Conservation (phyloP, 2,888 invertebrate species). For the Steromphala cineraria region DNA sequence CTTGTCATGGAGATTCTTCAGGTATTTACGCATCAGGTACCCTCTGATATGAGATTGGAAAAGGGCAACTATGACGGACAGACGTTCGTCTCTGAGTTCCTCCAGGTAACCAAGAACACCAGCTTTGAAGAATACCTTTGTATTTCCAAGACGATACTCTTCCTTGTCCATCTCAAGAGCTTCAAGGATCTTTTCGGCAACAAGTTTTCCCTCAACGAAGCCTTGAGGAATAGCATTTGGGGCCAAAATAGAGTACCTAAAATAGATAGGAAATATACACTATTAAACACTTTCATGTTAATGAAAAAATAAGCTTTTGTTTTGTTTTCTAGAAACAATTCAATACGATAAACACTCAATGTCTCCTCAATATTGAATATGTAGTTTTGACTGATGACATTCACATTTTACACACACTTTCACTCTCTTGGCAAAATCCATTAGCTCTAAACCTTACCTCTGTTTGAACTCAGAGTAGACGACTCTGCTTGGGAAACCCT, state of each 20-base stretch:
- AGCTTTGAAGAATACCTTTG: constrained; percentile 99
- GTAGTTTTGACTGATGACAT: too few relatives aligned
- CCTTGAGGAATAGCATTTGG: constrained; percentile 83
- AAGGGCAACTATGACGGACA: constrained; percentile 97
- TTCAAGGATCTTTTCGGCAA: constrained; percentile 80
- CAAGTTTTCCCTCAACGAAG: constrained; percentile 79
- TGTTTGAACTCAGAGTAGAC: constrained; percentile 99
- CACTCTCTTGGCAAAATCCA: too few relatives aligned
- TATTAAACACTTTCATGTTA: too few relatives aligned
- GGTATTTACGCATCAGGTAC: constrained; percentile 83
- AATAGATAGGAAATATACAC: background rate
- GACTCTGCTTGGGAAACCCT: constrained; percentile 99
- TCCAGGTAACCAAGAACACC: constrained; percentile 99
- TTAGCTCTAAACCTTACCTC: constrained; percentile 86
- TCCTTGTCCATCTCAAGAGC: constrained; percentile 88
- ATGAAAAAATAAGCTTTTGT: too few relatives aligned
- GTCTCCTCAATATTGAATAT: too few relatives aligned
- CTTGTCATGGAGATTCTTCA: constrained; percentile 98
- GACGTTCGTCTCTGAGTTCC: constrained; percentile 99
- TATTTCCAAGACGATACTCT: constrained; percentile 97
- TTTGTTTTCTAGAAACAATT: too few relatives aligned
- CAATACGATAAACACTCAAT: too few relatives aligned
- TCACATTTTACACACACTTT: too few relatives aligned
- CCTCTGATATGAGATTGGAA: constrained; percentile 92
- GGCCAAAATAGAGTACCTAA: constrained; percentile 95